A percentile compares a stretch with the other conserved stretches of the same genome.
Evolutionary conservation across 1,140 invertebrate species (phyloP).

Genomic region (Aplysia californica): DNA sequence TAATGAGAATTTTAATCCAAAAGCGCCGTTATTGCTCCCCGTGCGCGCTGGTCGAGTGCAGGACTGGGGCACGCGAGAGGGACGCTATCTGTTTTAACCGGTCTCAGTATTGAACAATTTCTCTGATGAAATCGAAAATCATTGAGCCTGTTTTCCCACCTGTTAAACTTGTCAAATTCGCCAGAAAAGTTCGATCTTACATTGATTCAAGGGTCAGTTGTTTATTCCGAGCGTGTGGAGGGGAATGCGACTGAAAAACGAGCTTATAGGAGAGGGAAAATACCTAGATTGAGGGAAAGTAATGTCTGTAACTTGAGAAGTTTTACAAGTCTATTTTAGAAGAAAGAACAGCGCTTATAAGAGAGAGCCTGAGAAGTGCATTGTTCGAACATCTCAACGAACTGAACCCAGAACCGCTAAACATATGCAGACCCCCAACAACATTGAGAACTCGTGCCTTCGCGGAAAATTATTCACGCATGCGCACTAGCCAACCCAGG

Average conservation of each 20-base stretch:
- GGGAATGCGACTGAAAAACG: not conserved
- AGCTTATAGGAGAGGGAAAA: not conserved
- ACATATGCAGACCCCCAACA: constrained; percentile 34
- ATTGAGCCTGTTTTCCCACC: constrained; percentile 41
- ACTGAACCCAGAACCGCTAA: constrained; percentile 34
- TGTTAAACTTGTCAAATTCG: constrained; percentile 41
- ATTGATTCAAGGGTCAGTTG: constrained; percentile 17
- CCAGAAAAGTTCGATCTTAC: constrained; percentile 32
- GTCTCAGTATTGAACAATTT: constrained; percentile 37
- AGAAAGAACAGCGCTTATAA: constrained; percentile 4
- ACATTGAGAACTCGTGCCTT: constrained; percentile 36
- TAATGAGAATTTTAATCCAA: constrained; percentile 23
- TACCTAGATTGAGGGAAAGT: not conserved
- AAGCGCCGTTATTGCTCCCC: constrained; percentile 7
- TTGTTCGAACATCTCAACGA: constrained; percentile 20
- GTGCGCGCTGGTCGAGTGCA: constrained; percentile 1
- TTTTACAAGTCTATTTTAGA: too few species aligned
- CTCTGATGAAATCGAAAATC: constrained; percentile 45
- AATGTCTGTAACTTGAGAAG: not conserved
- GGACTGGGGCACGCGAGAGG: not conserved
- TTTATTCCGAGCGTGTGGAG: not conserved
- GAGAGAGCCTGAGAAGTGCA: constrained; percentile 11
- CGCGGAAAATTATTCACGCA: constrained; percentile 56
- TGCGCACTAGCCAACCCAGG: constrained; percentile 53
- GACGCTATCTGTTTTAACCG: constrained; percentile 32